Conservation (phyloP, 2,113 vertebrate species). For the Polypterus senegalus region DNA sequence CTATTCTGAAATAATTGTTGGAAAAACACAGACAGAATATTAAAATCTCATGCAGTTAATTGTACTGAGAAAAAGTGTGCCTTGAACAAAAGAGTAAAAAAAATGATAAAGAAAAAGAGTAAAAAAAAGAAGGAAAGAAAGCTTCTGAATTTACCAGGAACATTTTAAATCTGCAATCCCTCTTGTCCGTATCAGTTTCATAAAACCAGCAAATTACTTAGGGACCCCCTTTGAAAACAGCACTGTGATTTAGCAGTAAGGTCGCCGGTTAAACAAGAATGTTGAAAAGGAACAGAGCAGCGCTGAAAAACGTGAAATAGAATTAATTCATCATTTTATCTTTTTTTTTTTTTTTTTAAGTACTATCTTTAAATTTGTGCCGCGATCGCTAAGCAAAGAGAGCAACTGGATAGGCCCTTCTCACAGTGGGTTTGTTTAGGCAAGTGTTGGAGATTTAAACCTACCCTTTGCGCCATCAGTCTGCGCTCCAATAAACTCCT, state of each 20-base stretch:
- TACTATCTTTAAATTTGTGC: constrained; percentile 33
- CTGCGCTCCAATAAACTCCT: constrained; percentile 98
- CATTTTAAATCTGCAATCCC: constrained; percentile 65
- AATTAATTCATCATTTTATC: constrained; percentile 52
- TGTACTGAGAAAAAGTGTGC: constrained; percentile 22
- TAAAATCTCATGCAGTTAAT: constrained; percentile 1
- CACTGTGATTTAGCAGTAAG: constrained; percentile 41
- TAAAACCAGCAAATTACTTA: constrained; percentile 44
- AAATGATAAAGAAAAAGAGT: constrained; percentile 29
- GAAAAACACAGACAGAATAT: constrained; percentile 5
- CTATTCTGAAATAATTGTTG: constrained; percentile 14
- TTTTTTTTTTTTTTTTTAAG: constrained; percentile 51
- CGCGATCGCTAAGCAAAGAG: constrained; percentile 52
- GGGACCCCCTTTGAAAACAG: constrained; percentile 56
- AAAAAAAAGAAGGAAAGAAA: constrained; percentile 34
- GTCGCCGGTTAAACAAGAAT: constrained; percentile 31
- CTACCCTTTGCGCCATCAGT: constrained; percentile 99
- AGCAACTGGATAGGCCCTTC: constrained; percentile 64
- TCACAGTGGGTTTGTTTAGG: constrained; percentile 78
- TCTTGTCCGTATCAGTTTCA: constrained; percentile 57
- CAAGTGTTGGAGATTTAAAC: constrained; percentile 89
- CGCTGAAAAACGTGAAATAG: constrained; percentile 66
- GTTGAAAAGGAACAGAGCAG: constrained; percentile 35
- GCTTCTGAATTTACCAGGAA: constrained; percentile 76
- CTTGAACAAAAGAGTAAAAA: constrained; percentile 30